Evolutionary conservation across 1,140 invertebrate genomes (phyloP).

Genomic region (Caerostris darwini): DNA sequence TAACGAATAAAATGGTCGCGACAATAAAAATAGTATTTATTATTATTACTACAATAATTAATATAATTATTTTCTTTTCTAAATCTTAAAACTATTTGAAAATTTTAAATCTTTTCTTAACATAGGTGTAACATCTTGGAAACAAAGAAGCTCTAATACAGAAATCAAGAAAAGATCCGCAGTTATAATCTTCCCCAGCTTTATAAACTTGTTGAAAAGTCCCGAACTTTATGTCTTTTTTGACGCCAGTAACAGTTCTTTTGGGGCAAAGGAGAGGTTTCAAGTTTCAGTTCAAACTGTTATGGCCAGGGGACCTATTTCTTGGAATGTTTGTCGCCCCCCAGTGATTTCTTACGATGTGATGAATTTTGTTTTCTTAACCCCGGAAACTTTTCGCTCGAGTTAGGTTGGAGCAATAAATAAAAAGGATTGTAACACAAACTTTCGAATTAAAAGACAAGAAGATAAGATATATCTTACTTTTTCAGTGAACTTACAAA

Average conservation of each 20-base stretch:
- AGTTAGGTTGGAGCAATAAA: background rate
- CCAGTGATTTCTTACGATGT: background rate
- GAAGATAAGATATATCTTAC: background rate
- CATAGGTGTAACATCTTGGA: too few relatives aligned
- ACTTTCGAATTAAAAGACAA: slow-evolving; percentile 2
- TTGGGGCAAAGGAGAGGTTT: background rate
- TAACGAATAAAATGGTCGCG: too few relatives aligned
- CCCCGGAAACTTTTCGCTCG: slow-evolving; percentile 6
- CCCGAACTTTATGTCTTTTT: background rate
- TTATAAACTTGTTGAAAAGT: slow-evolving; percentile 34
- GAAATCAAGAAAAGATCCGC: background rate
- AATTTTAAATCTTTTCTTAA: too few relatives aligned
- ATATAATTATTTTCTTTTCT: too few relatives aligned
- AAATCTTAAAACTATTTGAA: too few relatives aligned
- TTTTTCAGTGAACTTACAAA: background rate
- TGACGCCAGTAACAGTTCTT: slow-evolving; percentile 3
- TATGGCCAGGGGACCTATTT: background rate
- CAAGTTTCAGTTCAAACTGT: slow-evolving; percentile 1
- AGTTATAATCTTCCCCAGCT: background rate
- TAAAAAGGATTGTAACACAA: slow-evolving; percentile 12
- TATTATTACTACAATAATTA: too few relatives aligned
- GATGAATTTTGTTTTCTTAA: slow-evolving; percentile 25
- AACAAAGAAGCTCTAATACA: background rate
- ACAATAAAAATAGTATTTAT: too few relatives aligned
- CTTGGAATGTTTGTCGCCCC: background rate